Evolutionary conservation across 2,113 vertebrate genomes (phyloP).

Genomic region (Gallinago media): DNA sequence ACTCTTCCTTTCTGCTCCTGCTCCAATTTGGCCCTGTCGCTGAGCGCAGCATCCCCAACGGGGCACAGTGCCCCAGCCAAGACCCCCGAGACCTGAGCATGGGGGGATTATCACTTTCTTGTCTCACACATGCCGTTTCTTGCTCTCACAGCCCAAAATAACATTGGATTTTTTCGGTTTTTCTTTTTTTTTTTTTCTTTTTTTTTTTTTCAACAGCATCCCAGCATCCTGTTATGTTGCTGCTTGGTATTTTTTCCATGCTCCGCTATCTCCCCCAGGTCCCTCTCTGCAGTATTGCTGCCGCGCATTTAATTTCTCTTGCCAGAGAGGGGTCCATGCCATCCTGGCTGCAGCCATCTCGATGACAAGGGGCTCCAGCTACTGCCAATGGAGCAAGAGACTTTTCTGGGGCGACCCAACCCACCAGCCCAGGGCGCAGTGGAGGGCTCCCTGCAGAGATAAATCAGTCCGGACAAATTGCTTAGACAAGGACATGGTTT

Average conservation of each 20-base stretch:
- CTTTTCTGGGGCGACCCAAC: neutral
- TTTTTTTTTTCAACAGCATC: neutral
- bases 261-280: conserved; percentile 52
- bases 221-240: neutral
- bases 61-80: neutral
- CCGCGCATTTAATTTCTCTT: neutral
- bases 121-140: neutral
- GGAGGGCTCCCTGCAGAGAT: neutral
- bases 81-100: neutral
- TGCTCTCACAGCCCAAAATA: conserved; percentile 10
- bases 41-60: neutral
- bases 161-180: neutral
- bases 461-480: neutral
- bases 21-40: neutral
- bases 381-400: rapidly evolving
- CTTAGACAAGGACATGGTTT: neutral
- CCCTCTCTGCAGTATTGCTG: conserved; percentile 40
- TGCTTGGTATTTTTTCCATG: neutral
- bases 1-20: neutral
- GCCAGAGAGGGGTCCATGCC: neutral
- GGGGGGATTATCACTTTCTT: neutral
- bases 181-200: too few relatives aligned
- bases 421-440: neutral
- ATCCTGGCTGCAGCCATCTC: neutral
- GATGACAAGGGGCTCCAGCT: neutral